Conservation (phyloP, 1,140 invertebrate genomes). For the Drosophila punjabiensis region DNA sequence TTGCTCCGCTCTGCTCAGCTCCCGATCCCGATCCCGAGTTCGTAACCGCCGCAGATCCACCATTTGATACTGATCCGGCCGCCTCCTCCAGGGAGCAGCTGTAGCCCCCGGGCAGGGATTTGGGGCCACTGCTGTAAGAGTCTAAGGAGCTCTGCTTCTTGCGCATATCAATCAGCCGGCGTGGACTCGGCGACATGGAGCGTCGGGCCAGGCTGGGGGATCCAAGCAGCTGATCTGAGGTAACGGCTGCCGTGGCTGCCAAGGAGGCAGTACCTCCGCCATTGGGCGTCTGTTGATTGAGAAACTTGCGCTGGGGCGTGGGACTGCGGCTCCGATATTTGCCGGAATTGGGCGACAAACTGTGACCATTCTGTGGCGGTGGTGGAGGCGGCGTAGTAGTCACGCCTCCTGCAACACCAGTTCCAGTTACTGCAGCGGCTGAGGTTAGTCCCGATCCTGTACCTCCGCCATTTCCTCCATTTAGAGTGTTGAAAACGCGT, state of each 20-base stretch:
- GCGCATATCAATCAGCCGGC: slow-evolving; percentile 76
- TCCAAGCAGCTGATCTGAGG: slow-evolving; percentile 29
- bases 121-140: slow-evolving; percentile 62
- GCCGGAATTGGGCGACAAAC: slow-evolving; percentile 33
- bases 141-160: slow-evolving; percentile 79
- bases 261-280: slow-evolving; percentile 9
- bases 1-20: slow-evolving; percentile 71
- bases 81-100: slow-evolving; percentile 43
- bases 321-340: slow-evolving; percentile 87
- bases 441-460: slow-evolving; percentile 13
- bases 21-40: background rate
- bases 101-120: slow-evolving; percentile 58
- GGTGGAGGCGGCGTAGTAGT: slow-evolving; percentile 5
- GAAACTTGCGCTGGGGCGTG: slow-evolving; percentile 85
- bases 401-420: background rate
- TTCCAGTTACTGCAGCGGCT: background rate
- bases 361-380: slow-evolving; percentile 42
- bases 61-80: background rate
- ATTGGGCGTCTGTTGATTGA: slow-evolving; percentile 59
- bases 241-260: background rate
- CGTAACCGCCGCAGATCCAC: background rate
- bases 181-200: slow-evolving; percentile 86
- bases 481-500: slow-evolving; percentile 62
- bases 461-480: background rate
- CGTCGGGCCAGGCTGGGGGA: slow-evolving; percentile 61